Evolutionary conservation across 30 jellyfish, hydroid and myxozoan genomes (phyloP).

Genomic region (Turritopsis rubra): DNA sequence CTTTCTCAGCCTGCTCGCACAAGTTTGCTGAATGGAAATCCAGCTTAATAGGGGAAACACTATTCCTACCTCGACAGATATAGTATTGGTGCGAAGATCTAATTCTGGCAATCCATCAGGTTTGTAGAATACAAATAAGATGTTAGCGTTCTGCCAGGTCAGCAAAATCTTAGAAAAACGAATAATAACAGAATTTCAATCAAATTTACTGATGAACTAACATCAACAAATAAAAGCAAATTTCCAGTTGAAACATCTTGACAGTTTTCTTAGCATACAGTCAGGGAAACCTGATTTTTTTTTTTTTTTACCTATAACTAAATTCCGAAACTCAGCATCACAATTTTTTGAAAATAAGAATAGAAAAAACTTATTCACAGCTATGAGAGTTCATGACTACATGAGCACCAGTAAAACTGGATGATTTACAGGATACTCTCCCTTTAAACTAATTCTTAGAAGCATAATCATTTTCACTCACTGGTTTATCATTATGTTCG

Average conservation of each 20-base stretch:
- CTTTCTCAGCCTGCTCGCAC: no score
- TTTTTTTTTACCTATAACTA: no score
- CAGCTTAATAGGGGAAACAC: no score
- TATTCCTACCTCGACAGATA: constrained; percentile 62
- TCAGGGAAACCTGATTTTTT: no score
- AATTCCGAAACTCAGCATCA: no score
- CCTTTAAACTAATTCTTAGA: background rate
- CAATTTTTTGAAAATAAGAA: no score
- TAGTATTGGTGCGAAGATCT: constrained; percentile 65
- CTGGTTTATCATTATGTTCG: constrained; percentile 28
- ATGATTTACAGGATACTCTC: background rate
- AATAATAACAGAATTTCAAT: background rate
- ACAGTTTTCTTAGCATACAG: no score
- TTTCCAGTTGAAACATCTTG: no score
- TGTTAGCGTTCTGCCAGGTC: constrained; percentile 69
- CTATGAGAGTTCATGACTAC: no score
- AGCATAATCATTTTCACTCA: background rate
- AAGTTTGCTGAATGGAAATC: no score
- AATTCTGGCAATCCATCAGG: constrained; percentile 77
- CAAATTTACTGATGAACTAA: background rate
- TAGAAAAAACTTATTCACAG: no score
- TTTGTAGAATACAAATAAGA: constrained; percentile 66
- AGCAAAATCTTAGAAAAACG: constrained; percentile 40
- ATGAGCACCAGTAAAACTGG: no score
- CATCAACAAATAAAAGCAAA: background rate